These are phyloP conservation scores for Stichopus horrens DNA, from an alignment of 53 echinoderm and acorn worm genomes.

Conservation along the genomic window DNA sequence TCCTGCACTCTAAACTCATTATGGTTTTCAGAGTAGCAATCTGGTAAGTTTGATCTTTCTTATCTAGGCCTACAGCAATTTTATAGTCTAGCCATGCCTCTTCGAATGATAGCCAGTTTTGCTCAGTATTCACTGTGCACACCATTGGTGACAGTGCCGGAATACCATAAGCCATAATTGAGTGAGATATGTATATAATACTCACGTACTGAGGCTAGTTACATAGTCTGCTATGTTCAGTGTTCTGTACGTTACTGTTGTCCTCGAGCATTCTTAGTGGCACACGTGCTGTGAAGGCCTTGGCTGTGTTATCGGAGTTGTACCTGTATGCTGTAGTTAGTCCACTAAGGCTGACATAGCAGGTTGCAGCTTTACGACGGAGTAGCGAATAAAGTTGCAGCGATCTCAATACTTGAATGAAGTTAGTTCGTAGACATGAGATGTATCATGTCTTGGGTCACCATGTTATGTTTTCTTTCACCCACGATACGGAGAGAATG, in stretches of 20 bases:
- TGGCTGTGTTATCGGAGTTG: neutral
- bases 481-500: too few species aligned
- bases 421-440: too few species aligned
- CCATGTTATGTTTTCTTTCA: too few species aligned
- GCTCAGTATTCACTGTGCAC: conserved; percentile 1
- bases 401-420: too few species aligned
- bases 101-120: too few species aligned
- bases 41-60: conserved; percentile 24
- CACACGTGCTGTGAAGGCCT: neutral
- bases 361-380: neutral
- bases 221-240: conserved; percentile 1
- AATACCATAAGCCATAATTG: conserved; percentile 16
- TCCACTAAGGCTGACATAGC: neutral
- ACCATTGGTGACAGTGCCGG: conserved; percentile 16
- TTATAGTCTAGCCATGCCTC: too few species aligned
- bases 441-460: too few species aligned
- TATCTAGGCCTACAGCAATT: conserved; percentile 29
- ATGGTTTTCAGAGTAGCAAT: conserved; percentile 39
- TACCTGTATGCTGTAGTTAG: neutral
- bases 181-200: neutral
- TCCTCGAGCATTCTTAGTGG: neutral
- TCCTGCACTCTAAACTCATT: neutral
- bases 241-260: conserved; percentile 21
- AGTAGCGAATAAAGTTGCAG: too few species aligned
- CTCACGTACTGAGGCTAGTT: neutral